Base-by-base conservation (phyloP, 2,113 vertebrate genomes). In the Paracanthobrama guichenoti region DNA sequence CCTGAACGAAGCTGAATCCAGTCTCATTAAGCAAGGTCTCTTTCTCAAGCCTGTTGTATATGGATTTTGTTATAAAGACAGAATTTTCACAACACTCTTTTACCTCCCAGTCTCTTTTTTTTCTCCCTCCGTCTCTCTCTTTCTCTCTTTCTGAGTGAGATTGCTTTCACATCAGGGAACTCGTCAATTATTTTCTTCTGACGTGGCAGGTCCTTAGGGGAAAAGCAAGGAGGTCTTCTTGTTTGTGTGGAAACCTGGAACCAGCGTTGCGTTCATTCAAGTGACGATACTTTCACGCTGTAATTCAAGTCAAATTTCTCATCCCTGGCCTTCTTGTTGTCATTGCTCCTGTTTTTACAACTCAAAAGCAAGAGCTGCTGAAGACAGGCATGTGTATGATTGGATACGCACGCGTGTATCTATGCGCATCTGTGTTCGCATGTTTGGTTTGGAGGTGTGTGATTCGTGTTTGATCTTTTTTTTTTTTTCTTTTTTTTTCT, bases 101-200 rank as follows among this genome's bases (percentile, higher is more conserved):
- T 79, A 80, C 24, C 78, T 67, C 60, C 9, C 18, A 50, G 60
- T 28, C 69, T 50, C 22, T 57, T 67, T 20, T n/a, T 28, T 28
- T 50, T 55, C 82, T 57, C 73, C 31, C 75, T 16, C 57, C 72
- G 42, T 60, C 62, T 85, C 86, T 79, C 42, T 60, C 22, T 86
- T 57, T 71, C 50, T 55, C 60, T 71, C 4, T 84, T 6, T 81
- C 35, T 67, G 53, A 67, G 71, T 67, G 81, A 67, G 79, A 76
- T 76, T 81, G 80, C 75, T 87, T 91, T 86, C 92, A 89, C 91
- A 91, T 92, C 92, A 92, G 85, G 92, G 92, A 92, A 94, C 93
- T 94, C 92, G 91, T 93, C 92, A 94, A 94, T 94, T 94, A 94
- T 93, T 93, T 93, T 69, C 74, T 91, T 91, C 92, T 92, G 92